phyloP scores from a whole-genome alignment of 2,113 vertebrate species.

The Aegypius monachus region DNA sequence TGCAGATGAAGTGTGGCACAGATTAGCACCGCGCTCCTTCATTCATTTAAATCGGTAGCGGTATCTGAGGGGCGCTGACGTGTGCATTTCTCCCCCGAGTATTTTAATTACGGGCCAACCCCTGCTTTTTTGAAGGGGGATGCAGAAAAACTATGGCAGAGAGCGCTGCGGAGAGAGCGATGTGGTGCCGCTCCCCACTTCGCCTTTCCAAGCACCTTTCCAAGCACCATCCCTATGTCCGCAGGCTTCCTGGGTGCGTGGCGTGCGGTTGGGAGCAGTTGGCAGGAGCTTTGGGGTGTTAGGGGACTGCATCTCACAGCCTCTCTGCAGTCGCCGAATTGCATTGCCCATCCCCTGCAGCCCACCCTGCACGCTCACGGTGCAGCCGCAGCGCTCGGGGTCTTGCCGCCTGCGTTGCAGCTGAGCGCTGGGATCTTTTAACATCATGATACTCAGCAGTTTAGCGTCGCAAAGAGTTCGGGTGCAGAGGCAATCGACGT shows the following conservation, averaged over 20 bases:
- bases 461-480: not conserved
- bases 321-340: not conserved
- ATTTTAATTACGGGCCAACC: not conserved
- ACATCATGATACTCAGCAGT: rapidly evolving
- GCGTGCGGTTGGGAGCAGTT: rapidly evolving
- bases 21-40: rapidly evolving
- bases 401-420: not conserved
- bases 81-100: rapidly evolving
- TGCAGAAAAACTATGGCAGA: not conserved
- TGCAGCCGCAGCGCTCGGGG: rapidly evolving
- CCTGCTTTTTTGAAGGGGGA: not conserved
- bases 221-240: rapidly evolving
- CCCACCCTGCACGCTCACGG: not conserved
- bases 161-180: not conserved
- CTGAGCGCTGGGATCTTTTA: not conserved
- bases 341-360: rapidly evolving
- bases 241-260: not conserved
- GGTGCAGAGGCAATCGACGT: not conserved
- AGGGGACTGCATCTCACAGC: not conserved
- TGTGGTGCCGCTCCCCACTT: rapidly evolving
- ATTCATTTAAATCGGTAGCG: rapidly evolving
- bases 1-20: not conserved
- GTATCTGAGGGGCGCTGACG: rapidly evolving
- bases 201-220: not conserved
- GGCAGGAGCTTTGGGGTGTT: not conserved